Evolutionary conservation across 2,797 vertebrate species (phyloP), one percentile per base, ranked within the genome.

Genomic region (Brachyalestes nurse): DNA sequence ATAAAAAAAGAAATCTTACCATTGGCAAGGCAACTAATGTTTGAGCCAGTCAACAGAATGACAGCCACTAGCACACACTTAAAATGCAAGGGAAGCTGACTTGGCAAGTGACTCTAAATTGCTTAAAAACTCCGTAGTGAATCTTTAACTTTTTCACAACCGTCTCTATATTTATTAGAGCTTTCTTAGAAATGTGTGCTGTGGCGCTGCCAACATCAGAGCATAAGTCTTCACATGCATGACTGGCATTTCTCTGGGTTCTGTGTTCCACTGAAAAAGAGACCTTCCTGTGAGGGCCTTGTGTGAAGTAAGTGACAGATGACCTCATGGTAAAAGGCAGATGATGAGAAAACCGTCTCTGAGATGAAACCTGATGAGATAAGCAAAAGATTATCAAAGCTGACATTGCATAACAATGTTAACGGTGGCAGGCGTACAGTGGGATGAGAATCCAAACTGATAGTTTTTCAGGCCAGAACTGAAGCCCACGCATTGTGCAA

Each of bases 331-430:
- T 23, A 34, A 51, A 66, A 25, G 14, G n/a, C 25, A 21, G 77
- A 60, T 65, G 58, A 73, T 64, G 34, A 13, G 14, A n/a, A 72
- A 64, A 1, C 12, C 21, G 9, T 53, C 42, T 79, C 53, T 57
- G 57, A 64, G 34, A 53, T 66, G 12, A 80, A 81, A 69, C 72
- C n/a, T 40, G 40, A 80, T 53, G 16, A 5, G 14, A 62, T n/a
- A 17, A 70, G 42, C 45, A 70, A 2, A 70, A 28, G 42, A 73
- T 25, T 64, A 42, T 40, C 23, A 73, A 65, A 79, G 34, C 67
- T 49, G 67, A 47, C 66, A 45, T 23, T 69, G 45, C 67, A 70
- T 49, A 49, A 70, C 21, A 21, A 69, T 28, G 67, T 51, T 70
- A 70, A 16, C 67, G 17, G 67, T 49, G 42, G 45, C 40, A 49